Percentiles rank a stretch among this genome's conserved stretches.
Conservation (phyloP, 2,888 invertebrate genomes). For the Coelopa pilipes region DNA sequence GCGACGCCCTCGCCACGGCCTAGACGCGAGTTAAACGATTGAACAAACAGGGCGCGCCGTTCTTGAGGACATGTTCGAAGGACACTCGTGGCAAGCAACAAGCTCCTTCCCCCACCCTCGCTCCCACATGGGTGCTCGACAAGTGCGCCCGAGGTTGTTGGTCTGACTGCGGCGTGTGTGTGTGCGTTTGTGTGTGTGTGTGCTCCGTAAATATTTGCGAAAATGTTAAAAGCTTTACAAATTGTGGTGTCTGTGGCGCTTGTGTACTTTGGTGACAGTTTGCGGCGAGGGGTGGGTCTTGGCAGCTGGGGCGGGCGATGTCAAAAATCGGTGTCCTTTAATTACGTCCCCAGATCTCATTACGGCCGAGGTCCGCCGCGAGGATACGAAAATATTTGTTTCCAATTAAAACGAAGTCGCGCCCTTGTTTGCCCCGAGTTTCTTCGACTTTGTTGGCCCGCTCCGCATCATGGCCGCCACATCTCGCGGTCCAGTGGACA, state of each 20-base stretch:
- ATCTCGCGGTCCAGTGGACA: too few species aligned
- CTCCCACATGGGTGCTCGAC: not conserved
- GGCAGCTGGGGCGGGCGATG: constrained; percentile 14
- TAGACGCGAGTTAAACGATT: constrained; percentile 26
- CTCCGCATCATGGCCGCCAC: too few species aligned
- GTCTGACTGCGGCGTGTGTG: constrained; percentile 8
- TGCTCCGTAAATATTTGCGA: constrained; percentile 28
- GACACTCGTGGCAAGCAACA: constrained; percentile 3
- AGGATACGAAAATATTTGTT: constrained; percentile 50
- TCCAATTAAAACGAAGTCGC: constrained; percentile 52
- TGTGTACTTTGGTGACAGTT: constrained; percentile 36
- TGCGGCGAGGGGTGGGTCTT: constrained; percentile 27
- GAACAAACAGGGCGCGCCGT: constrained; percentile 17
- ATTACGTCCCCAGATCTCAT: constrained; percentile 47
- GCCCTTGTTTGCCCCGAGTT: too few species aligned
- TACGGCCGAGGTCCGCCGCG: not conserved
- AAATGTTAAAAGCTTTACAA: constrained; percentile 39
- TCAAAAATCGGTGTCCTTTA: constrained; percentile 47
- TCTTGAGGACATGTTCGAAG: constrained; percentile 20
- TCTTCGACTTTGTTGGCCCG: too few species aligned
- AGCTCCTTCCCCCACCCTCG: constrained; percentile 1
- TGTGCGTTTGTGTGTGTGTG: not conserved
- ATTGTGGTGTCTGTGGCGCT: constrained; percentile 29
- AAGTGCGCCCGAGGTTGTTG: constrained; percentile 5
- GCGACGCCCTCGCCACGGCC: not conserved